Evolutionary conservation across 2,113 vertebrate genomes (phyloP), one percentile per base, ranked within the genome.

Genomic region (Zapus hudsonius): DNA sequence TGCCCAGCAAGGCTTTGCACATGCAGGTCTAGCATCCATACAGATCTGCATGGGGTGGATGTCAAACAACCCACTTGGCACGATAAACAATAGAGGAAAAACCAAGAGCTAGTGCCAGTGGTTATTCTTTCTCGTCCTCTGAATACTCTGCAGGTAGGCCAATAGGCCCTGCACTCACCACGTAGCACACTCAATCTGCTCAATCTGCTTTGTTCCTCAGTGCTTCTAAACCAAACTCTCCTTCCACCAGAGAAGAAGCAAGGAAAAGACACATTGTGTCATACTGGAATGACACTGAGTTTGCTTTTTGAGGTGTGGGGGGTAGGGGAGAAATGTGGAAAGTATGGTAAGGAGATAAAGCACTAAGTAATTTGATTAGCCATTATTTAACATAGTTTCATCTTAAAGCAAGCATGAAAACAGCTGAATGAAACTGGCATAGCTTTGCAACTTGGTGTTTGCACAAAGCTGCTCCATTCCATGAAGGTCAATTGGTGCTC

Each of bases 391-490:
- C 47, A 57, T 7, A 81, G 70, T 92, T 90, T 82, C 57, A 85
- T 75, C 59, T 73, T 59, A 90, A 87, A 89, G 38, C 33, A 89
- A 88, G 57, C 13, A 40, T 72, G 36, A 47, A 91, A 80, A 84
- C 23, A 52, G 64, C 15, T 79, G 42, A 81, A 78, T 64, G 2
- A 82, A 88, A 75, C 5, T 29, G 70, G 27, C 33, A 13, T 64
- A 40, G 22, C 55, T 95, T 86, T 93, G 89, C 80, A 87, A 72
- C 25, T 92, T 64, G n/a, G 17, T 55, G 25, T 66, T 47, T 92
- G 44, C 29, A 79, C 9, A 89, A 75, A 52, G 70, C 33, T 31
- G 36, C 44, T 61, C 10, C 38, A 93, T 0, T 23, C 16, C 27
- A 5, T 9, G 47, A 20, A 85, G 61, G 29, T 76, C n/a, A 72